Percentiles rank a stretch among this genome's conserved stretches.
Conservation (phyloP, 1,140 invertebrate species). For the Agrilus planipennis region DNA sequence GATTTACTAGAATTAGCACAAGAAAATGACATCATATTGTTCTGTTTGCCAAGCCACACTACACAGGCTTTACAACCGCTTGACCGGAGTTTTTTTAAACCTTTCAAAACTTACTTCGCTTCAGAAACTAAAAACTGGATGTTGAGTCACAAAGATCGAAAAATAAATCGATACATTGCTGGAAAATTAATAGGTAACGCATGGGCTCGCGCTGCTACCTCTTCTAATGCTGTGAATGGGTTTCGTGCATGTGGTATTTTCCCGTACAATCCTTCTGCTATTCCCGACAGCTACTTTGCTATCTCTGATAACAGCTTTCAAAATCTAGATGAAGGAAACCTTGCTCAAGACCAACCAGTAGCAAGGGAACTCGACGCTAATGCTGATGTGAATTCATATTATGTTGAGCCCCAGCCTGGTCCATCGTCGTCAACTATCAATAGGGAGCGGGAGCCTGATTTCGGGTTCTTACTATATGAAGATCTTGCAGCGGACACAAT, state of each 20-base stretch:
- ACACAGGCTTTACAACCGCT: constrained; percentile 25
- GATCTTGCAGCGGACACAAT: no score
- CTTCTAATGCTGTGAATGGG: constrained; percentile 15
- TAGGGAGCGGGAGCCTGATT: no score
- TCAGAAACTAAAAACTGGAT: constrained; percentile 12
- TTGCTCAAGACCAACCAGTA: no score
- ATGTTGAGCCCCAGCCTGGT: no score
- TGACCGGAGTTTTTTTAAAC: constrained; percentile 23
- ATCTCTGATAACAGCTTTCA: constrained; percentile 5
- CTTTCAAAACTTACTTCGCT: constrained; percentile 18
- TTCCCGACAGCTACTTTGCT: constrained; percentile 14
- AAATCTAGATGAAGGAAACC: no score
- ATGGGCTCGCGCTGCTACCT: constrained; percentile 19
- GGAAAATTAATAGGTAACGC: constrained; percentile 8
- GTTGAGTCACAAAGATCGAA: constrained; percentile 4
- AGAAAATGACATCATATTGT: constrained; percentile 18
- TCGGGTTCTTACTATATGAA: no score
- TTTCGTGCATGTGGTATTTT: constrained; percentile 21
- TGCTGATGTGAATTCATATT: no score
- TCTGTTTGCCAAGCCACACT: constrained; percentile 26
- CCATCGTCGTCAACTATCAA: no score
- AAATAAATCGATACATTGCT: neutral
- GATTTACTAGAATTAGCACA: constrained; percentile 6
- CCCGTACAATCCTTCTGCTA: constrained; percentile 15
- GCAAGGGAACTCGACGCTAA: no score